Evolutionary conservation across 2,888 invertebrate genomes (phyloP).

Genomic region (Drosophila sordidapex): DNA sequence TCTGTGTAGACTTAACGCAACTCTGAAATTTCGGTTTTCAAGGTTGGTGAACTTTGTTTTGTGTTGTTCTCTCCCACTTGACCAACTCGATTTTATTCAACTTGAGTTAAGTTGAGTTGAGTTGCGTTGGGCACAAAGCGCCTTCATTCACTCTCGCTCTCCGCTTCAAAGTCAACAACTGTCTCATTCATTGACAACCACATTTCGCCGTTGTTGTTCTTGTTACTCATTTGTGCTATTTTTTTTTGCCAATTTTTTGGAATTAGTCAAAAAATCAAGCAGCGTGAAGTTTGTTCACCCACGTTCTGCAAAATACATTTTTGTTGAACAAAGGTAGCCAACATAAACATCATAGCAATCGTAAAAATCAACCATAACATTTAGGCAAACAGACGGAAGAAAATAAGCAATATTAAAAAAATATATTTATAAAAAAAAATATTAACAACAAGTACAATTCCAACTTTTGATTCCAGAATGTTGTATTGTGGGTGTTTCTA

Average conservation of each 20-base stretch:
- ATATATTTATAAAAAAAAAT: conserved; percentile 14
- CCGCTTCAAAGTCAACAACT: conserved; percentile 69
- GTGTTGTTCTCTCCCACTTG: conserved; percentile 18
- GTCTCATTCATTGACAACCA: conserved; percentile 73
- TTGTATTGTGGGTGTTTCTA: conserved; percentile 64
- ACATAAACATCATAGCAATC: conserved; percentile 35
- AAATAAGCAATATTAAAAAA: conserved; percentile 15
- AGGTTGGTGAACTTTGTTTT: conserved; percentile 41
- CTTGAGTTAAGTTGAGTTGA: conserved; percentile 14
- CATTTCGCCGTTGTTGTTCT: conserved; percentile 34
- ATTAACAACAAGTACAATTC: background rate
- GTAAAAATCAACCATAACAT: conserved; percentile 38
- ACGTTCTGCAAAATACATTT: conserved; percentile 54
- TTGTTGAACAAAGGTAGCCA: conserved; percentile 40
- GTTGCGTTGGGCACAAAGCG: conserved; percentile 28
- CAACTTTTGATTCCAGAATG: conserved; percentile 30
- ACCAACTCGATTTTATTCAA: conserved; percentile 37
- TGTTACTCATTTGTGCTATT: conserved; percentile 22
- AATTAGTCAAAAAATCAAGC: conserved; percentile 41
- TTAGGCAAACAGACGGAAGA: conserved; percentile 44
- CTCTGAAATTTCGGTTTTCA: conserved; percentile 34
- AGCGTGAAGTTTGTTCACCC: conserved; percentile 75
- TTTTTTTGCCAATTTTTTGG: conserved; percentile 6
- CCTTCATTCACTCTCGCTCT: conserved; percentile 62
- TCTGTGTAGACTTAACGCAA: conserved; percentile 13